Conservation (phyloP, 1,140 invertebrate genomes). For the Protaetia brevitarsis region DNA sequence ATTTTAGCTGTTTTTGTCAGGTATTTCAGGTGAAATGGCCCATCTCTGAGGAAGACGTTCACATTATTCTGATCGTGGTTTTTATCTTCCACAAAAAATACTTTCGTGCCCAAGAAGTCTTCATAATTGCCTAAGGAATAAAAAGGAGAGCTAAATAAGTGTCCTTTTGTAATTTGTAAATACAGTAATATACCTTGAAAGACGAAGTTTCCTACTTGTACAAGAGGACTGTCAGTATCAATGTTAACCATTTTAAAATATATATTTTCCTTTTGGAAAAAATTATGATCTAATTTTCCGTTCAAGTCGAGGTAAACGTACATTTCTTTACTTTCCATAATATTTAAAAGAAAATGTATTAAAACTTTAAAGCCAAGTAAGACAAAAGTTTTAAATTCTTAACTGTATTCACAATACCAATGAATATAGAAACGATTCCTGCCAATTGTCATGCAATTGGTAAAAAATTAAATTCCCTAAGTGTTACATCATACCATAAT, state of each 20-base stretch:
- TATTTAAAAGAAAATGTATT: background rate
- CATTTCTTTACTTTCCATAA: constrained; percentile 12
- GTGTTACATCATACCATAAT: too few relatives aligned
- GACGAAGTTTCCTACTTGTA: constrained; percentile 24
- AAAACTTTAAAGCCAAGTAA: too few relatives aligned
- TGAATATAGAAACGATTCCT: too few relatives aligned
- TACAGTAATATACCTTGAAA: constrained; percentile 18
- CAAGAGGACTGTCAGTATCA: constrained; percentile 6
- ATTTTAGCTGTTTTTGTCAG: constrained; percentile 24
- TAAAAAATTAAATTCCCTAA: too few relatives aligned
- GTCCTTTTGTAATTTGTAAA: background rate
- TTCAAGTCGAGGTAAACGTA: constrained; percentile 25
- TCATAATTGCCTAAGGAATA: constrained; percentile 17
- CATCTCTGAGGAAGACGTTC: constrained; percentile 5
- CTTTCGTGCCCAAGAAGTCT: constrained; percentile 22
- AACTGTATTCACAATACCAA: too few relatives aligned
- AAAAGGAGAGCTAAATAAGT: background rate
- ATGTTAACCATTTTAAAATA: constrained; percentile 26
- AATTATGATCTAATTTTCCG: constrained; percentile 15
- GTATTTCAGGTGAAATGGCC: constrained; percentile 19
- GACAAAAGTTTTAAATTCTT: too few relatives aligned
- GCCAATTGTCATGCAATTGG: too few relatives aligned
- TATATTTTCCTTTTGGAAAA: constrained; percentile 4
- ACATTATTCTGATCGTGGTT: background rate
- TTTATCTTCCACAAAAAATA: constrained; percentile 25